Evolutionary conservation across 2,113 vertebrate species (phyloP).

Genomic region (Stigmatopora argus): DNA sequence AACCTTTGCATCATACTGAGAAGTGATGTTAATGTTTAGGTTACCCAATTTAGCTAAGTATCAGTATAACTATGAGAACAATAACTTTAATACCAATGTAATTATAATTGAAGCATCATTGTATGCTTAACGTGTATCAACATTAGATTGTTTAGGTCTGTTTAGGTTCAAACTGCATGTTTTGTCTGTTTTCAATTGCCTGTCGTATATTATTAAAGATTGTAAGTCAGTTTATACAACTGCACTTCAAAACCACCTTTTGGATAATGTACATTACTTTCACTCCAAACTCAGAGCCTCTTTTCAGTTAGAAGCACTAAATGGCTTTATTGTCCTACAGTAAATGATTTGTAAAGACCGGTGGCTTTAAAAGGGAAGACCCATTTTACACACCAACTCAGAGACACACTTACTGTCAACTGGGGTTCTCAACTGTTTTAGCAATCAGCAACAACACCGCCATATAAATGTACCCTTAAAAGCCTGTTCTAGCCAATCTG

Average conservation of each 20-base stretch:
- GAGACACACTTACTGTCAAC: constrained; percentile 3
- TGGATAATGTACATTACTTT: constrained; percentile 3
- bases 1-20: background rate
- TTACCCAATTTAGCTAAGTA: background rate
- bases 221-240: background rate
- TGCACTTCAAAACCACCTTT: background rate
- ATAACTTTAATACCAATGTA: no score
- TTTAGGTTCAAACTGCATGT: background rate
- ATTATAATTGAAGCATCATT: background rate
- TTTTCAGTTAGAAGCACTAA: constrained; percentile 7
- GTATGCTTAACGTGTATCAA: background rate
- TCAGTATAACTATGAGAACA: no score
- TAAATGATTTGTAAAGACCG: constrained; percentile 27
- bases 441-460: background rate
- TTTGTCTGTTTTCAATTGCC: background rate
- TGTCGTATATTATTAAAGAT: background rate
- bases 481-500: background rate
- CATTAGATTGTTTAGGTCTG: background rate
- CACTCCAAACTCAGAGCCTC: constrained; percentile 8
- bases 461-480: background rate
- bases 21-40: background rate
- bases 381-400: background rate
- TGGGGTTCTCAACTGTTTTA: background rate
- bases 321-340: constrained; percentile 22
- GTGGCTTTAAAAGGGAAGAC: constrained; percentile 1